phyloP scores from a whole-genome alignment of 2,888 invertebrate genomes.

The Chironomus riparius region DNA sequence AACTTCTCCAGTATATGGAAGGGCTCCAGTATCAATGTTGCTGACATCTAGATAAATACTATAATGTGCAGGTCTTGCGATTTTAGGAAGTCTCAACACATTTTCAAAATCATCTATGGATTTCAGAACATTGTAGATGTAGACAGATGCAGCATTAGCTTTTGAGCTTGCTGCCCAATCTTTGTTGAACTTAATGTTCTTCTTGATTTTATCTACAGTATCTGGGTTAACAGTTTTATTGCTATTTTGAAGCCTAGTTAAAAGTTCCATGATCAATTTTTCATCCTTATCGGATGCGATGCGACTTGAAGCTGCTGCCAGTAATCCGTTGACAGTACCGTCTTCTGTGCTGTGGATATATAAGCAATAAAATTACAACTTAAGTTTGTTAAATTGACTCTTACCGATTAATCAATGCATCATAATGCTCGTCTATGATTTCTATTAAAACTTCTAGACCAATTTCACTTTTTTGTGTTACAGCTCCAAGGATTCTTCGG shows the following conservation, averaged over 20 bases:
- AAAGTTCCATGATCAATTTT: not conserved
- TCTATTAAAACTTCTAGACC: conserved; percentile 34
- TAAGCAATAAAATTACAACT: not conserved
- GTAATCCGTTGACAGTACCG: not conserved
- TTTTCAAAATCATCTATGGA: not conserved
- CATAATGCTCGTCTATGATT: conserved; percentile 42
- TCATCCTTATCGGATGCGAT: not conserved
- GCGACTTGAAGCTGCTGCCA: not conserved
- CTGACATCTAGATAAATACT: conserved; percentile 14
- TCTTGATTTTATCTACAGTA: not conserved
- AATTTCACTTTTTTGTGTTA: not conserved
- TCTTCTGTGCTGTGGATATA: not conserved
- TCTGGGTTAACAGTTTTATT: not conserved
- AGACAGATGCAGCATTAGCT: not conserved
- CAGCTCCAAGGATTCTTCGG: not conserved
- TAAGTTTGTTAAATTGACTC: not conserved
- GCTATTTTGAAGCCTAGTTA: not conserved
- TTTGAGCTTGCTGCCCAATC: not conserved
- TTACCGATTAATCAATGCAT: not conserved
- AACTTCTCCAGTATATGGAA: conserved; percentile 44
- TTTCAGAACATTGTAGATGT: not conserved
- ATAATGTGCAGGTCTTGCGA: not conserved
- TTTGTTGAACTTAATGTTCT: not conserved
- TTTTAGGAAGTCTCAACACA: conserved; percentile 3
- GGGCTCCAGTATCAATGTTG: conserved; percentile 1